A percentile compares a stretch with the other conserved stretches of the same genome.
These are phyloP conservation scores for Euspilapteryx auroguttella DNA, from an alignment of 2,888 invertebrate species.

Conservation along the genomic window DNA sequence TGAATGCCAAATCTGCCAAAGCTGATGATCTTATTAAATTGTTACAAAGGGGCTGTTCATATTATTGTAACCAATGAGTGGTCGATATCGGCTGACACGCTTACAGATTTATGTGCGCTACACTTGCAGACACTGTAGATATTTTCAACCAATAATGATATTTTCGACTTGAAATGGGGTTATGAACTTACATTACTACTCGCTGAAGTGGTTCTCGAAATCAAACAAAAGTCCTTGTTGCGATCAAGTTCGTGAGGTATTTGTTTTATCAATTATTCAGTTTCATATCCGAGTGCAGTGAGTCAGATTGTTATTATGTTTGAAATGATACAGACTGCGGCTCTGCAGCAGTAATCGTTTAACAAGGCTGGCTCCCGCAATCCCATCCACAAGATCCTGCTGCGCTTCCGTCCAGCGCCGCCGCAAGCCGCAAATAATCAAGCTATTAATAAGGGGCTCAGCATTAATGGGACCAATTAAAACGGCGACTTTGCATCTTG, in stretches of 20 bases:
- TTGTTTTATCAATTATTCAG: no score
- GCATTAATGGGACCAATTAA: conserved; percentile 55
- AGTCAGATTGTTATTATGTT: no score
- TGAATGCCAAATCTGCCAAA: no score
- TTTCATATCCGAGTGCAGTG: no score
- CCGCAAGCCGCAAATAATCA: conserved; percentile 51
- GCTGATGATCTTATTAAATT: no score
- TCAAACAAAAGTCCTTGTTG: no score
- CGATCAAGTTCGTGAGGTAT: no score
- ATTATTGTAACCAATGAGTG: conserved; percentile 56
- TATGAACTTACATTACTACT: conserved; percentile 44
- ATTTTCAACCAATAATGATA: conserved; percentile 49
- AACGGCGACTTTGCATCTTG: conserved; percentile 45
- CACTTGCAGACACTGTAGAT: conserved; percentile 35
- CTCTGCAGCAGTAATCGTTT: no score
- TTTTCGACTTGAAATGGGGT: conserved; percentile 34
- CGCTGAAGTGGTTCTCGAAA: conserved; percentile 38
- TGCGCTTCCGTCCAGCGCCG: no score
- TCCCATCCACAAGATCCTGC: no score
- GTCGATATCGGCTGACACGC: conserved; percentile 48
- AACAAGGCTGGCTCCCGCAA: no score
- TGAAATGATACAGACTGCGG: no score
- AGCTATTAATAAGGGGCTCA: conserved; percentile 57
- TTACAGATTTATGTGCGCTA: conserved; percentile 43
- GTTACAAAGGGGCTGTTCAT: conserved; percentile 50